phyloP scores from a whole-genome alignment of 2,113 vertebrate genomes.

The Esox niger region DNA sequence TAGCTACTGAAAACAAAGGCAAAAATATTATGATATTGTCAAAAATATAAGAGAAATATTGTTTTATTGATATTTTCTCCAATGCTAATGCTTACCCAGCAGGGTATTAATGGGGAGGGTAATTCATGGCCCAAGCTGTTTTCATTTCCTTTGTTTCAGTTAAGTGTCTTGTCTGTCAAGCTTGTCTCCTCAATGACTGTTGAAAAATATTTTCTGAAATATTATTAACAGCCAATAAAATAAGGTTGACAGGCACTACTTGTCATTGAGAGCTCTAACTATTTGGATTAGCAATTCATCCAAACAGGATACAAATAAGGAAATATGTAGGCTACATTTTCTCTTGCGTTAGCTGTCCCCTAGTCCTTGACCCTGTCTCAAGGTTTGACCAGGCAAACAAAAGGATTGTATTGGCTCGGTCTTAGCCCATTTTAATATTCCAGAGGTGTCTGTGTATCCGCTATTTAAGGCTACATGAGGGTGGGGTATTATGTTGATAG shows the following conservation, averaged over 20 bases:
- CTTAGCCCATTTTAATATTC: background rate
- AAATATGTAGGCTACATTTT: background rate
- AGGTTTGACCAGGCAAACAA: background rate
- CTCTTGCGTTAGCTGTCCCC: background rate
- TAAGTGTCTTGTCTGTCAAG: slow-evolving; percentile 24
- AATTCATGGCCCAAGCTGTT: slow-evolving; percentile 39
- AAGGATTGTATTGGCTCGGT: background rate
- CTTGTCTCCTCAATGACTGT: background rate
- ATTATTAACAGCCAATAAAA: background rate
- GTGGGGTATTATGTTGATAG: background rate
- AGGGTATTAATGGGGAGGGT: slow-evolving; percentile 20
- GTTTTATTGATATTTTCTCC: too few species aligned
- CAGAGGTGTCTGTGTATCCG: background rate
- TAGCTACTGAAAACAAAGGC: too few species aligned
- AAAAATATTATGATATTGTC: too few species aligned
- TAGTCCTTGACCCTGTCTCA: background rate
- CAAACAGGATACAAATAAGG: background rate
- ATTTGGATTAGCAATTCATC: background rate
- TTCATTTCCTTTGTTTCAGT: slow-evolving; percentile 37
- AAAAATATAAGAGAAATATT: too few species aligned
- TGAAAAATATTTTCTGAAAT: slow-evolving; percentile 10
- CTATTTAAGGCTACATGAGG: background rate
- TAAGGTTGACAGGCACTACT: background rate
- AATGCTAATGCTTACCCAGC: too few species aligned
- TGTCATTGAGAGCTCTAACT: background rate